Percentiles rank a stretch among this genome's conserved stretches.
These are phyloP conservation scores for Pseudococcus viburni DNA, from an alignment of 2,888 invertebrate species.

Conservation along the genomic window DNA sequence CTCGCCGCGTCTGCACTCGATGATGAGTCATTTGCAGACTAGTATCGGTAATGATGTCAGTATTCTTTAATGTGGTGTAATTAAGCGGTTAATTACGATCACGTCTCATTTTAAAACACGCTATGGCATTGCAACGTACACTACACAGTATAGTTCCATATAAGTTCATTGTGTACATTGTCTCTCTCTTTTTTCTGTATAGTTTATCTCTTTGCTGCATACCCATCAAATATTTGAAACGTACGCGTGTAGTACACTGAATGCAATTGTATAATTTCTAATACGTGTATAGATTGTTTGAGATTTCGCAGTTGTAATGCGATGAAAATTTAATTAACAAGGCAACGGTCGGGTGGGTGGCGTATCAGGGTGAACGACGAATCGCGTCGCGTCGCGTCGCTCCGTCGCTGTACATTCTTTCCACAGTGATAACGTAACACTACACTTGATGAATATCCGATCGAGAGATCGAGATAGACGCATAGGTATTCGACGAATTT, in stretches of 20 bases:
- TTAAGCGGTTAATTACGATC: conserved; percentile 25
- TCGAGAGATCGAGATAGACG: neutral
- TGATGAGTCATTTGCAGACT: conserved; percentile 6
- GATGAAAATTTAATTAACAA: neutral
- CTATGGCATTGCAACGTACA: neutral
- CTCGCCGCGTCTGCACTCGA: neutral
- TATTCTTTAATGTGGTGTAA: conserved; percentile 23
- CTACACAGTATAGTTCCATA: neutral
- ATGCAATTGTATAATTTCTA: too few relatives aligned
- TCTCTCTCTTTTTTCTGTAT: too few relatives aligned
- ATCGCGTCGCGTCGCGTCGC: neutral
- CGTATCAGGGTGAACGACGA: neutral
- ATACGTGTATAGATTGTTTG: too few relatives aligned
- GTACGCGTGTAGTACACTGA: too few relatives aligned
- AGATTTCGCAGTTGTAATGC: neutral
- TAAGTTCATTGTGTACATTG: neutral
- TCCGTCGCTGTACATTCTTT: neutral
- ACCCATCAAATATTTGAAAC: too few relatives aligned
- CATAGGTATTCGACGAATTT: neutral
- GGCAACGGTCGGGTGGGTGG: neutral
- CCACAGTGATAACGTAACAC: neutral
- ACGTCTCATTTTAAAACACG: neutral
- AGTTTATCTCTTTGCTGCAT: too few relatives aligned
- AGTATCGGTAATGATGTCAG: conserved; percentile 36
- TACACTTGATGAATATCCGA: neutral